Evolutionary conservation across 2,797 vertebrate genomes (phyloP), one percentile per base, ranked within the genome.

Genomic region (Sebastes vulpes): DNA sequence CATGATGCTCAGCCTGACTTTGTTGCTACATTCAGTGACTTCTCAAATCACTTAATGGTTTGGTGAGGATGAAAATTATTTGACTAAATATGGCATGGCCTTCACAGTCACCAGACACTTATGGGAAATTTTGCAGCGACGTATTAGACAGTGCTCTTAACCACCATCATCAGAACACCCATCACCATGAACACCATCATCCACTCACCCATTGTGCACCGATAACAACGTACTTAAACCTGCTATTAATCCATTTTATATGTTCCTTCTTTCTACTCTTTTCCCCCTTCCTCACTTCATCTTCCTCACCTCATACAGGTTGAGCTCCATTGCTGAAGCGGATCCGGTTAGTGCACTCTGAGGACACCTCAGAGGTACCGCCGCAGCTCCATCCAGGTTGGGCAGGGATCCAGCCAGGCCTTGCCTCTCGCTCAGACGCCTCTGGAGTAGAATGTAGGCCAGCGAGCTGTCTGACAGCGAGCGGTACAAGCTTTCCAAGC

Each of bases 401-500:
- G 65, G 2, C 2, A 69, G 4, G 14, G 76, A 81, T 14, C 60
- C 74, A 5, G 87, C 90, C 77, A 88, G 4, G 25, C 31, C 26
- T 12, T 80, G 84, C 3, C 92, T 72, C 85, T 97, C 94, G 0
- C 29, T 92, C 52, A 96, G 89, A 61, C 58, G 84, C 26, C 84
- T 92, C 79, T 95, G 93, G 50, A 98, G 95, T 10, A 98, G 93
- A 0, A 26, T 35, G 75, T 82, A 95, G 31, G 93, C 91, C 79
- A 97, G 88, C 0, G 93, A 94, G 88, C 88, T 94, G 59, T 95
- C 90, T 0, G 95, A 83, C 53, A 95, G 87, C 0, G 96, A 96
- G 28, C 89, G 52, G 75, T 98, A 98, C 42, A 98, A 92, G 35
- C 81, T 85, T 67, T 97, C 96, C 89, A 98, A 88, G 16, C 95